Evolutionary conservation across 2,113 vertebrate genomes (phyloP).

Genomic region (Typhlomys cinereus): DNA sequence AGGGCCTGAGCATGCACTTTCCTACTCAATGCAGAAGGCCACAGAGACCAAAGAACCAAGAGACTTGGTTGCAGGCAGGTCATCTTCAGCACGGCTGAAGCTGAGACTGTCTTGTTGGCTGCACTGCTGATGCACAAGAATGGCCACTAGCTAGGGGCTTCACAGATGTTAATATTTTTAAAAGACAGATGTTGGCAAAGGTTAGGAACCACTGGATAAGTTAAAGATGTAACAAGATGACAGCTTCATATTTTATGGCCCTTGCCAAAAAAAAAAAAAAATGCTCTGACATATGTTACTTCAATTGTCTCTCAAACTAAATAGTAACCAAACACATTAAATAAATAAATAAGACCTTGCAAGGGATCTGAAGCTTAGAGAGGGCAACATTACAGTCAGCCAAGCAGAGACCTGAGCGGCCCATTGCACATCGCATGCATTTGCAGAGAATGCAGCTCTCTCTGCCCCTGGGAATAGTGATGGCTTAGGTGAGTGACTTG

Average conservation of each 20-base stretch:
- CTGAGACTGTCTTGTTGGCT: neutral
- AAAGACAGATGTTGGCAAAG: neutral
- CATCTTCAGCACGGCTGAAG: neutral
- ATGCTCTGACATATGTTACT: neutral
- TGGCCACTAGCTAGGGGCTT: neutral
- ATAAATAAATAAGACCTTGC: neutral
- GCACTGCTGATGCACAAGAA: neutral
- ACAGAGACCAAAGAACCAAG: neutral
- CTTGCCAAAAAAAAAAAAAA: neutral
- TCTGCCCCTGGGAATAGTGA: neutral
- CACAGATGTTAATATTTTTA: neutral
- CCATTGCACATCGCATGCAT: accelerated
- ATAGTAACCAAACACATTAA: too few relatives aligned
- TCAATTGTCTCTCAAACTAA: neutral
- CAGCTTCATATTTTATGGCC: neutral
- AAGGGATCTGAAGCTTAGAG: neutral
- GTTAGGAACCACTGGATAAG: neutral
- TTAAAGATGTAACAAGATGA: neutral
- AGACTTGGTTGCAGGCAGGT: neutral
- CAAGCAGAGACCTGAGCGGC: neutral
- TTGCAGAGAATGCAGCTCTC: neutral
- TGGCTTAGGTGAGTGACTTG: neutral
- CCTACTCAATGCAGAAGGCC: neutral
- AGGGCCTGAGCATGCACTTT: neutral
- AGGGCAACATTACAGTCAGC: neutral